These are phyloP conservation scores for Anarsia innoxiella DNA, from an alignment of 2,888 invertebrate genomes.

Conservation along the genomic window DNA sequence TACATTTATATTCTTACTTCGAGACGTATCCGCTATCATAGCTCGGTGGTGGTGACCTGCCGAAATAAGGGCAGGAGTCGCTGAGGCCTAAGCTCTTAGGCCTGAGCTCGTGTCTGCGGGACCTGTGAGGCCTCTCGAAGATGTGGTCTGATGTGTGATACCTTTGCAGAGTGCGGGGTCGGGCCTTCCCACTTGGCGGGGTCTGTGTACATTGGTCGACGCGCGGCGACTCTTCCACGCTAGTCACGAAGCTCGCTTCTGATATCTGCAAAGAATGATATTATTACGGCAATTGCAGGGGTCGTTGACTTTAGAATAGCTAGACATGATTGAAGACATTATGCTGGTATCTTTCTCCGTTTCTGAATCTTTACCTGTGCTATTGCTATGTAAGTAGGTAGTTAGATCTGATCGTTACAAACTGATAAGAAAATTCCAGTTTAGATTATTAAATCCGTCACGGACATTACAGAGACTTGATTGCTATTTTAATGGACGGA, in stretches of 20 bases:
- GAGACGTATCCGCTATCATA: constrained; percentile 42
- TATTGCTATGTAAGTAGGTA: no score
- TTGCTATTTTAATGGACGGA: no score
- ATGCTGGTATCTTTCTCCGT: no score
- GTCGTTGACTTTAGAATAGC: no score
- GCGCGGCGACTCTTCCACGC: constrained; percentile 54
- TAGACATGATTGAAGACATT: no score
- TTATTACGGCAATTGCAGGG: no score
- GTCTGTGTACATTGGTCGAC: constrained; percentile 69
- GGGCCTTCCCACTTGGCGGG: constrained; percentile 57
- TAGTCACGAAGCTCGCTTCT: constrained; percentile 68
- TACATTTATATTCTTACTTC: constrained; percentile 58
- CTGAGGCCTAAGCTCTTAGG: constrained; percentile 56
- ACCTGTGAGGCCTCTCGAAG: constrained; percentile 44
- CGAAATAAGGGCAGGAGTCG: constrained; percentile 56
- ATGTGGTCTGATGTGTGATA: constrained; percentile 73
- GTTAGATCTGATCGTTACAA: no score
- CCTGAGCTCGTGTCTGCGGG: constrained; percentile 39
- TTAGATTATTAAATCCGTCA: no score
- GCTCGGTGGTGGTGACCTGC: constrained; percentile 55
- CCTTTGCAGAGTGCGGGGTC: constrained; percentile 69
- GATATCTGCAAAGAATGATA: constrained; percentile 45
- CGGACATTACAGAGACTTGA: no score
- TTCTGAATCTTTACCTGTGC: no score
- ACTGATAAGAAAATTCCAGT: no score